Evolutionary conservation across 2,797 vertebrate genomes (phyloP), one percentile per base, ranked within the genome.

Genomic region (Chelidonichthys spinosus): DNA sequence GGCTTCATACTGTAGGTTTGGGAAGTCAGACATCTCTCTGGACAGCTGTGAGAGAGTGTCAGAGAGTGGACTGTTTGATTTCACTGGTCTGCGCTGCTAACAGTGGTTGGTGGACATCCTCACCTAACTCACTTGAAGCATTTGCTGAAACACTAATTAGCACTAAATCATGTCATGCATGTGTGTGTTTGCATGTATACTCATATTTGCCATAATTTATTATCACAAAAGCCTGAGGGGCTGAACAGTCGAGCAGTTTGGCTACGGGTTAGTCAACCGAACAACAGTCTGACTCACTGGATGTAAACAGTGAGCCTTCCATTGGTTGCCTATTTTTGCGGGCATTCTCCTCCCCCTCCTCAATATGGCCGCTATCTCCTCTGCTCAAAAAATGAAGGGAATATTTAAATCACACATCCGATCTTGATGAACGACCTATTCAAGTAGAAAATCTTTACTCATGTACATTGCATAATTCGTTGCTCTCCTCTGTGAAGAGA

Each of bases 161-260:
- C 67, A 37, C 56, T 40, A 53, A 71, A 71, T 63, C 40, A 44
- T 18, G 2, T 53, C 65, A 44, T 67, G 62, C 69, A 18, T 61
- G 49, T 36, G 17, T 77, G 52, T 66, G 68, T 66, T 72, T 87
- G 17, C 63, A 69, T 61, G 37, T 52, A 36, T 39, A 43, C 65
- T 65, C 65, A 52, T 87, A 84, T 90, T 87, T 85, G 76, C 64
- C 58, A 56, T 64, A 84, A 82, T 47, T 81, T 73, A 60, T 87
- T 81, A 75, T 67, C 72, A 69, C 62, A 78, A 49, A 69, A 60
- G 69, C 81, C 78, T 39, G 50, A 68, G 72, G 76, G 58, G 82
- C 49, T 67, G 42, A 82, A 66, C 44, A 36, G 54, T 78, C 72
- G 35, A 79, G 37, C 46, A 11, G 35, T 72, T 74, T 58, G 35